Evolutionary conservation across 2,113 vertebrate species (phyloP).

Genomic region (Muntiacus reevesi): DNA sequence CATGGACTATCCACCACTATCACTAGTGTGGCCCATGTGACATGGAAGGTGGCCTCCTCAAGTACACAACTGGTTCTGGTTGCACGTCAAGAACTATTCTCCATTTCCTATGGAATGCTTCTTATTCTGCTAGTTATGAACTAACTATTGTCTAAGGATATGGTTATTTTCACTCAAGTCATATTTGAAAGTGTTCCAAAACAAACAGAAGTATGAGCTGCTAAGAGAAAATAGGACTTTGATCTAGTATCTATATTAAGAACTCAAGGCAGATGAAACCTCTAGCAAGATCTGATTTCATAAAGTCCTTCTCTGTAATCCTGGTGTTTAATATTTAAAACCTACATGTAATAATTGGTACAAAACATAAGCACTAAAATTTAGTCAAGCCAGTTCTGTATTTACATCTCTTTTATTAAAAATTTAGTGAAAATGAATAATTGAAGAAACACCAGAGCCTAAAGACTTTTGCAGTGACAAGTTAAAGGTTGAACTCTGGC

Average conservation of each 20-base stretch:
- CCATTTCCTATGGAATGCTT: background rate
- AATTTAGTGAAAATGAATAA: slow-evolving; percentile 57
- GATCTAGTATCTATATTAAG: background rate
- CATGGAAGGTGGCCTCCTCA: background rate
- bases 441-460: slow-evolving; percentile 38
- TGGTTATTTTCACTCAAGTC: background rate
- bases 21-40: background rate
- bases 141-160: background rate
- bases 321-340: slow-evolving; percentile 45
- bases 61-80: background rate
- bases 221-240: slow-evolving; percentile 25
- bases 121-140: slow-evolving; percentile 6
- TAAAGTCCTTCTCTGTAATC: background rate
- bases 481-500: slow-evolving; percentile 21
- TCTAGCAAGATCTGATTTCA: background rate
- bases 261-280: background rate
- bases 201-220: background rate
- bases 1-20: background rate
- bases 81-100: background rate
- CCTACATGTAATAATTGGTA: background rate
- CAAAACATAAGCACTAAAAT: background rate
- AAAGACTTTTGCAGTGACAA: background rate
- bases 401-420: slow-evolving; percentile 64
- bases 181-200: slow-evolving; percentile 3
- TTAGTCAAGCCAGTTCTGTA: background rate